Percentiles rank a stretch among this genome's conserved stretches.
phyloP scores from a whole-genome alignment of 2,113 vertebrate species.

The Ascaphus truei region DNA sequence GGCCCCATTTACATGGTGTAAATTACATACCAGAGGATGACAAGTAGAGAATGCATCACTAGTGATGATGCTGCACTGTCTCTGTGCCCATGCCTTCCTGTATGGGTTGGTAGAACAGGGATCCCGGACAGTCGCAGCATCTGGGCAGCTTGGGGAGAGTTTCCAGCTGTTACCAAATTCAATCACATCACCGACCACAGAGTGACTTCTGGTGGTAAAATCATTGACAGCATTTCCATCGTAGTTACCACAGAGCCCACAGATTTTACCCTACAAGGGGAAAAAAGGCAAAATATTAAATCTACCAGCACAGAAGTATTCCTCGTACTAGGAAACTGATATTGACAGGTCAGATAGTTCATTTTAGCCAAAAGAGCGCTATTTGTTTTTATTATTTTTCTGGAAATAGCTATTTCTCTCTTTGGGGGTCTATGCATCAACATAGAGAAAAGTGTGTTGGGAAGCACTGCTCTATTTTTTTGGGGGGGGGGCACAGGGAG shows the following conservation, averaged over 20 bases:
- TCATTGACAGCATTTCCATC: slow-evolving; percentile 66
- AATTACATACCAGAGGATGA: slow-evolving; percentile 56
- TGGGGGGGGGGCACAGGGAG: too few relatives aligned
- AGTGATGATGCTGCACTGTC: slow-evolving; percentile 67
- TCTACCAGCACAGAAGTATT: not conserved
- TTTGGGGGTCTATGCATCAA: too few relatives aligned
- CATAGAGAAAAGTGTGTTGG: too few relatives aligned
- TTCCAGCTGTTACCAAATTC: slow-evolving; percentile 79
- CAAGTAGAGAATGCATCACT: slow-evolving; percentile 54
- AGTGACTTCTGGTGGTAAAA: slow-evolving; percentile 66
- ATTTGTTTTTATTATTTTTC: too few relatives aligned
- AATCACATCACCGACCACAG: slow-evolving; percentile 57
- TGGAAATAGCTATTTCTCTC: too few relatives aligned
- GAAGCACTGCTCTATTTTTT: too few relatives aligned
- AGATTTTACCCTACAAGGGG: slow-evolving; percentile 57
- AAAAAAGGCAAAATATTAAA: not conserved
- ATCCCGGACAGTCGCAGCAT: slow-evolving; percentile 50
- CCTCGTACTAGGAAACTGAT: not conserved
- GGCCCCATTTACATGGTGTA: too few relatives aligned
- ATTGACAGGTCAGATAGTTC: not conserved
- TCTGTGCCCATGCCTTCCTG: slow-evolving; percentile 70
- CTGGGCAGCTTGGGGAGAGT: slow-evolving; percentile 60
- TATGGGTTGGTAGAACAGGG: slow-evolving; percentile 61
- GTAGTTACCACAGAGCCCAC: slow-evolving; percentile 73
- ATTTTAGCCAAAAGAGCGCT: too few relatives aligned